These are phyloP conservation scores for Pseudochirops corinnae DNA, from an alignment of 2,797 vertebrate genomes.

Conservation along the genomic window DNA sequence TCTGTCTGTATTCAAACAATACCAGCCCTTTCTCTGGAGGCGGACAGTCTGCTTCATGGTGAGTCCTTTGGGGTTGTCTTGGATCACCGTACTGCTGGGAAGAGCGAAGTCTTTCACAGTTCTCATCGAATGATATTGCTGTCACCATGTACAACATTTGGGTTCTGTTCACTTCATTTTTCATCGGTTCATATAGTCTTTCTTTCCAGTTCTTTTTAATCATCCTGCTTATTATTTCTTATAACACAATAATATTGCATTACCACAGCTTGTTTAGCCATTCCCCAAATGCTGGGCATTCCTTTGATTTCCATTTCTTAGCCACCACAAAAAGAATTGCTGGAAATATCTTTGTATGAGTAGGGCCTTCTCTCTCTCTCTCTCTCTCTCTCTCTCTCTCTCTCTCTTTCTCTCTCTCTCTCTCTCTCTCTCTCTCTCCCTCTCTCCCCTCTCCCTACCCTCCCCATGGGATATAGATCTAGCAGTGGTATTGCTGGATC, in stretches of 20 bases:
- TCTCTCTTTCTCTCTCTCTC: too few species aligned
- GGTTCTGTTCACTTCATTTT: neutral
- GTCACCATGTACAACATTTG: neutral
- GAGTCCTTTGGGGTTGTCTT: neutral
- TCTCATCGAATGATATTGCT: neutral
- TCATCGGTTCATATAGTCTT: neutral
- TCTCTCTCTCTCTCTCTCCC: too few species aligned
- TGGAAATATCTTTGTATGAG: neutral
- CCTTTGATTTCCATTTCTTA: neutral
- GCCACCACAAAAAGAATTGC: neutral
- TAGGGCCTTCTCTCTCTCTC: too few species aligned
- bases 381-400: too few species aligned
- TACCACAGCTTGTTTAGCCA: neutral
- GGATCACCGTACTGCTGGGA: neutral
- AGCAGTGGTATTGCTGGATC: neutral
- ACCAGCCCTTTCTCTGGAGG: neutral
- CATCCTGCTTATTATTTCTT: neutral
- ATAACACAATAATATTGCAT: neutral
- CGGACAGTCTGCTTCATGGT: neutral
- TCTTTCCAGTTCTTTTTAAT: neutral
- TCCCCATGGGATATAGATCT: too few species aligned
- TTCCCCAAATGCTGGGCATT: neutral
- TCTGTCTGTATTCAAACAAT: neutral
- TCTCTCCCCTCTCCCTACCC: too few species aligned
- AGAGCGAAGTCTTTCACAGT: neutral